phyloP scores from a whole-genome alignment of 1,140 invertebrate genomes.

The Polypedilum vanderplanki region DNA sequence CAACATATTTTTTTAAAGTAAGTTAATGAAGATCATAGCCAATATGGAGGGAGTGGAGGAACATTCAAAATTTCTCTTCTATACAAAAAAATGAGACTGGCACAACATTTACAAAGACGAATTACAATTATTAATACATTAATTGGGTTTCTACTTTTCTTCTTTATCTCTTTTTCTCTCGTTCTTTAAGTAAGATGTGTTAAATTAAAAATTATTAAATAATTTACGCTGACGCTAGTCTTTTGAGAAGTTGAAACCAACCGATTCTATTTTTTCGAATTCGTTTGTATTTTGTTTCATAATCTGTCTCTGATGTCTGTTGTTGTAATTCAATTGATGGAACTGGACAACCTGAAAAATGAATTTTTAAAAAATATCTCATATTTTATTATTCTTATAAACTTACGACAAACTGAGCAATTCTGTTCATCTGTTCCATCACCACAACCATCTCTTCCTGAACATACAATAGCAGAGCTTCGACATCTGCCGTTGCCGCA shows the following conservation, averaged over 20 bases:
- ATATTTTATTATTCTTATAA: constrained; percentile 29
- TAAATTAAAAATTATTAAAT: not conserved
- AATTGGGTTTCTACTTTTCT: no score
- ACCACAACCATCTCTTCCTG: constrained; percentile 80
- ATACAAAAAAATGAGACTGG: no score
- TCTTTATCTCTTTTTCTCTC: no score
- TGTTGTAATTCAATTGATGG: constrained; percentile 34
- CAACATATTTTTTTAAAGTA: no score
- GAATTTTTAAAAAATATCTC: not conserved
- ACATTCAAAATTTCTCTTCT: no score
- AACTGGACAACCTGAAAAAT: constrained; percentile 51
- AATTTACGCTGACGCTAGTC: not conserved
- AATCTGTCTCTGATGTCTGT: not conserved
- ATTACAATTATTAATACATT: no score
- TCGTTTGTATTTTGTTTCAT: not conserved
- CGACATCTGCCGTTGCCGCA: constrained; percentile 81
- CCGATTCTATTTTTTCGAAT: constrained; percentile 23
- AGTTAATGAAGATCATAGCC: no score
- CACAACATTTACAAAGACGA: no score
- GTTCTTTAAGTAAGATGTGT: no score
- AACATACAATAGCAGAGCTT: constrained; percentile 78
- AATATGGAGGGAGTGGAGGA: no score
- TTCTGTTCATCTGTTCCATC: constrained; percentile 79
- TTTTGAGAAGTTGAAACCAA: constrained; percentile 13
- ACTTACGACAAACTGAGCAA: constrained; percentile 82